These are phyloP conservation scores for Phalera bucephala DNA, from an alignment of 2,888 invertebrate species.

Conservation along the genomic window DNA sequence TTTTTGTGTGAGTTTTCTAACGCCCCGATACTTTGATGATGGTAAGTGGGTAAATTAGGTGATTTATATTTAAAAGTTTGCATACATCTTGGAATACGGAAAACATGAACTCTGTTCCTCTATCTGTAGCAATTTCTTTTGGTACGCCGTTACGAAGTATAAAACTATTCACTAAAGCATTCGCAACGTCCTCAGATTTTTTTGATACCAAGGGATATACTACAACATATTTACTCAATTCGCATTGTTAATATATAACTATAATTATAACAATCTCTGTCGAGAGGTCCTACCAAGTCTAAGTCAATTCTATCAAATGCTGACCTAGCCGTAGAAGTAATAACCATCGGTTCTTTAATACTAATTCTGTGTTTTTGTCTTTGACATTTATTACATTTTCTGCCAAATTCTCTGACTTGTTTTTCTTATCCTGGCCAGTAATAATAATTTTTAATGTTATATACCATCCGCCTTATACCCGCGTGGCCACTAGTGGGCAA, in stretches of 20 bases:
- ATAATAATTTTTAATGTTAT: no score
- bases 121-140: conserved; percentile 4
- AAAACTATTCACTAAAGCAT: conserved; percentile 6
- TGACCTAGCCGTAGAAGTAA: conserved; percentile 4
- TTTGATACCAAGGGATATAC: conserved; percentile 6
- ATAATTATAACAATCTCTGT: conserved; percentile 1
- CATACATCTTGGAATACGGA: conserved; percentile 4
- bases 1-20: conserved; percentile 15
- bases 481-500: no score
- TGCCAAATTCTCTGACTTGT: no score
- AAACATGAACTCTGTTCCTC: conserved; percentile 7
- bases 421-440: no score
- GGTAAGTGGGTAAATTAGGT: conserved; percentile 5
- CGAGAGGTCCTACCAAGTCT: conserved; percentile 7
- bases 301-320: not conserved
- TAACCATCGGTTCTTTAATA: no score
- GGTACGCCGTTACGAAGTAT: conserved; percentile 8
- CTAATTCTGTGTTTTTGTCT: no score
- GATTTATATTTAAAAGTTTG: conserved; percentile 5
- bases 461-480: no score
- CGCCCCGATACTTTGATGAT: conserved; percentile 7
- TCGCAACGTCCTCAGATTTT: conserved; percentile 8
- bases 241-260: conserved; percentile 8
- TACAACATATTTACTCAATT: conserved; percentile 4
- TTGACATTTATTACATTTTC: no score